Percentiles rank a stretch among this genome's conserved stretches.
phyloP scores from a whole-genome alignment of 2,113 vertebrate genomes.

The Aphelocoma coerulescens region DNA sequence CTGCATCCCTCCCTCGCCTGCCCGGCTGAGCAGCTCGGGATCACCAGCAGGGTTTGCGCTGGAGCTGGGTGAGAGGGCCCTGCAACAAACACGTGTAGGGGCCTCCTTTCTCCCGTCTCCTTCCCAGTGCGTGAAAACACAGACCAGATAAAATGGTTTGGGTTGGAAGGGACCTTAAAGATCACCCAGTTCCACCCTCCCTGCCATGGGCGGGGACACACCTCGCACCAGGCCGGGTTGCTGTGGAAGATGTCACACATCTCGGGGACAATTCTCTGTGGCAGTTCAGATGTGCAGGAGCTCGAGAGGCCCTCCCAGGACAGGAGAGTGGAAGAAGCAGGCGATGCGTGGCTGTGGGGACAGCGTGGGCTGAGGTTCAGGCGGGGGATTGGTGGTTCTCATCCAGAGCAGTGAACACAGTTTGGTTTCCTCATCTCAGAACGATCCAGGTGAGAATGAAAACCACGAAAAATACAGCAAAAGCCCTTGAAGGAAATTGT shows the following conservation, averaged over 20 bases:
- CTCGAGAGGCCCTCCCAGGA: rapidly evolving
- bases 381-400: rapidly evolving
- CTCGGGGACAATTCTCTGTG: rapidly evolving
- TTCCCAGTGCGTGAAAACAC: neutral
- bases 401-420: neutral
- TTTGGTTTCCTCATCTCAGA: neutral
- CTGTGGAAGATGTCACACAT: rapidly evolving
- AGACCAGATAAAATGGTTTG: neutral
- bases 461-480: neutral
- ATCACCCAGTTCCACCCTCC: rapidly evolving
- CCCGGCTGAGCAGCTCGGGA: neutral
- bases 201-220: neutral
- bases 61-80: neutral
- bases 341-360: rapidly evolving
- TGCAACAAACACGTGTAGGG: neutral
- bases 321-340: too few relatives aligned
- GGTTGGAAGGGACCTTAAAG: too few relatives aligned
- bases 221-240: rapidly evolving
- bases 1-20: rapidly evolving
- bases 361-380: rapidly evolving
- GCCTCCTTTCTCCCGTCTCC: too few relatives aligned
- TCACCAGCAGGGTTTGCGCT: rapidly evolving
- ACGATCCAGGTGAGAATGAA: neutral
- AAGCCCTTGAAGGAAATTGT: neutral
- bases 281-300: rapidly evolving